Base-by-base conservation (phyloP, 2,797 vertebrate species). In the Aldrovandia affinis region DNA sequence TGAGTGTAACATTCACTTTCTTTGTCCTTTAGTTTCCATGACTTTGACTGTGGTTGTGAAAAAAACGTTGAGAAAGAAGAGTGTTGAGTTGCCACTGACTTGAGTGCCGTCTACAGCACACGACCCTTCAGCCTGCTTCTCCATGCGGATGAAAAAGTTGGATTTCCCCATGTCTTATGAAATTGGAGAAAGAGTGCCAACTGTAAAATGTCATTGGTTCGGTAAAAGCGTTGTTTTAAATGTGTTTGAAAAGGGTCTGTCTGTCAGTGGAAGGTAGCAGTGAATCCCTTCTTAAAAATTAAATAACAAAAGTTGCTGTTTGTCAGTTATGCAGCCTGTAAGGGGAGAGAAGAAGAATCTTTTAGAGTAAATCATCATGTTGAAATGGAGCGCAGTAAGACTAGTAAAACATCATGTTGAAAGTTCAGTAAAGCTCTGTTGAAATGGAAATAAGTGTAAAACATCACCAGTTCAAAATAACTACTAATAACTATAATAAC, bases 281-380 rank as follows among this genome's bases (percentile, higher is more conserved):
- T 39, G 0, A 47, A 70, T 84, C 86, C 81, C 78, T 75, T 79
- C 68, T 63, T 36, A 73, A 73, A 73, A 18, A 73, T 39, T 77
- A 22, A 42, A 15, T 78, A 42, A 39, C 80, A 54, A 52, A 22
- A 39, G 44, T 44, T 36, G 52, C 5, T 7, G 25, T 2, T 47
- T 81, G 59, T 82, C 84, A 83, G 81, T 93, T 95, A 96, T 91
- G 92, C 93, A 82, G 95, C 90, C 95, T 96, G 68, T 50, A 90
- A 80, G 42, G 83, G 85, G 77, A 91, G 28, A 87, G 55, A 87
- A 80, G 87, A 14, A 54, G 8, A 30, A 68, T 22, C 42, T 25
- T 33, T 61, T 39, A 54, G 5, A 63, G 54, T 25, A 42, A 39
- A 36, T 10, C 10, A 42, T 59, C 50, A 59, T 33, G 20, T 25